A percentile compares a stretch with the other conserved stretches of the same genome.
These are phyloP conservation scores for Sarcophaga carnaria DNA, from an alignment of 2,888 invertebrate species.

Conservation along the genomic window DNA sequence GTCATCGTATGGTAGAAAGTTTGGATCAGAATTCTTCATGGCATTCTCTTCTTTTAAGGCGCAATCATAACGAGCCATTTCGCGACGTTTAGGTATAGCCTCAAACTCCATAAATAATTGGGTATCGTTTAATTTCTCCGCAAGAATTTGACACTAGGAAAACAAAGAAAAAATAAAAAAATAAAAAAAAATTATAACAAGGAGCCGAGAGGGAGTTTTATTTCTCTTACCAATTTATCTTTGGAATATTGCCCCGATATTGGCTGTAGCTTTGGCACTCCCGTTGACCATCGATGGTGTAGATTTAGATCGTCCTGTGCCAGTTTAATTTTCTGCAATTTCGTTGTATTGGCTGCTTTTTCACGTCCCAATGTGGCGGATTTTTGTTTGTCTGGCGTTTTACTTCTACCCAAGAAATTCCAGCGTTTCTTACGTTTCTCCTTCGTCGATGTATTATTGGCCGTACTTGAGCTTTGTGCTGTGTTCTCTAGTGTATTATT, in stretches of 20 bases:
- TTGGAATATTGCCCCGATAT: slow-evolving; percentile 90
- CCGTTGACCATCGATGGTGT: slow-evolving; percentile 88
- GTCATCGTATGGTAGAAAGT: slow-evolving; percentile 93
- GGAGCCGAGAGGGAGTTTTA: neutral
- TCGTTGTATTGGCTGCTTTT: slow-evolving; percentile 80
- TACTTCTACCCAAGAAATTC: slow-evolving; percentile 87
- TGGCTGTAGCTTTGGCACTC: slow-evolving; percentile 87
- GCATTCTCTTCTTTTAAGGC: slow-evolving; percentile 88
- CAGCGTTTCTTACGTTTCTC: slow-evolving; percentile 86
- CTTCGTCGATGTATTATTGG: slow-evolving; percentile 80
- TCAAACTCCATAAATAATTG: slow-evolving; percentile 93
- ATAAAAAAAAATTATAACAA: neutral
- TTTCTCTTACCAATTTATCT: slow-evolving; percentile 87
- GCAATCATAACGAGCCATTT: slow-evolving; percentile 87
- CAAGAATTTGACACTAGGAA: slow-evolving; percentile 85
- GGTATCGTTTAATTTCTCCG: slow-evolving; percentile 87
- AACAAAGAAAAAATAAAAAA: slow-evolving; percentile 71
- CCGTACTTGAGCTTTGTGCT: slow-evolving; percentile 62
- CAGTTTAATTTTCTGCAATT: slow-evolving; percentile 77
- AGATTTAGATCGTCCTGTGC: slow-evolving; percentile 82
- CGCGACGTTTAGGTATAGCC: slow-evolving; percentile 89
- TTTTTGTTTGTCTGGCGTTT: slow-evolving; percentile 84
- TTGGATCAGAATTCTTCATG: slow-evolving; percentile 82
- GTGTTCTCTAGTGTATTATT: slow-evolving; percentile 77
- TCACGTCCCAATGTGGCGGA: slow-evolving; percentile 88